Evolutionary conservation across 2,888 invertebrate species (phyloP), one percentile per base, ranked within the genome.

Genomic region (Dyspetes luteomarginatus): DNA sequence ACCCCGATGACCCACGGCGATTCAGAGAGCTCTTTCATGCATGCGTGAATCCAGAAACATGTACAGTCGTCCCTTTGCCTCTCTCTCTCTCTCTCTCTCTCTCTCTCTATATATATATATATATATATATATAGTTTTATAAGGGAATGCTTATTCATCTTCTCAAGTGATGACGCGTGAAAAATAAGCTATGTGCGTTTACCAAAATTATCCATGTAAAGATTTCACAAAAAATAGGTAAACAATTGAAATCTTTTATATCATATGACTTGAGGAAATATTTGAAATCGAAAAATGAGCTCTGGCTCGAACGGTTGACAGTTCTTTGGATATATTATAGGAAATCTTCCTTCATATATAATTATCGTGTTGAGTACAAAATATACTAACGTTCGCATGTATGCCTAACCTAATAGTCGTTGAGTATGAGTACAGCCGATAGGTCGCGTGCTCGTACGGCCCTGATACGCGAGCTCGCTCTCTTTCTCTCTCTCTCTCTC

Each of bases 391-490:
- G 22, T 69, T 17, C 50, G 52, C 52, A 30, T 50, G 50, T 28
- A 3, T 36, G 50, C 60, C 41, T 60, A 72, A 62, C 69, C 68
- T 62, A 69, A 76, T 55, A 76, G 64, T 30, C 69, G 55, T 77
- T 71, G 30, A 56, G 52, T 30, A 67, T 52, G 55, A 67, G 30
- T 64, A 50, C 62, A 60, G 48, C 67, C 26, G 55, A 62, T 30
- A 48, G 50, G 65, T 80, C 80, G 80, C 80, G 80, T 71, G 80
- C 60, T 71, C 64, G 45, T 81, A 81, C 81, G 81, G 81, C 77
- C 81, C 81, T 81, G 81, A 77, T 73, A 52, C 64, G 55, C 64
- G 77, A 71, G 36, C 36, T 72, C 60, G 62, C 4, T 48, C 71
- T 22, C 65, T 24, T 45, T 24, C 26, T 52, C 12, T 41, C 41